phyloP scores from a whole-genome alignment of 2,888 invertebrate genomes.

The Acrocyrtus sp. region DNA sequence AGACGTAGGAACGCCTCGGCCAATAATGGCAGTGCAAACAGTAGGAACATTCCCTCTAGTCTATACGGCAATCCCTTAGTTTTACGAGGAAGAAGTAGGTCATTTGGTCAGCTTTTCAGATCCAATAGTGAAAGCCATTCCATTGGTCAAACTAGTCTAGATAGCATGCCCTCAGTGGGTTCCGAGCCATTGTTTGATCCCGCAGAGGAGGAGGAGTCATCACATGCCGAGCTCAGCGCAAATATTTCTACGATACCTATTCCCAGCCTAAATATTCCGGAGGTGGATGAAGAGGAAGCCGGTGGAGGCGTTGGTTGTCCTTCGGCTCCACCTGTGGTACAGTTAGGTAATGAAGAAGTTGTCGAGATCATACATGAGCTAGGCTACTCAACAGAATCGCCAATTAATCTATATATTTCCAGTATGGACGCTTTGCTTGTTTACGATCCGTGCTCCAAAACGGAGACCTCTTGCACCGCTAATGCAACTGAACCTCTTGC shows the following conservation, averaged over 20 bases:
- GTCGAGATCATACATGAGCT: constrained; percentile 54
- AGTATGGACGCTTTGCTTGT: constrained; percentile 63
- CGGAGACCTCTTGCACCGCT: constrained; percentile 10
- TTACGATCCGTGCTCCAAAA: constrained; percentile 48
- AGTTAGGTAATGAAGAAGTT: constrained; percentile 28
- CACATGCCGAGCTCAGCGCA: constrained; percentile 13
- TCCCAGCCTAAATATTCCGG: constrained; percentile 24
- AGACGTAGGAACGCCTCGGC: constrained; percentile 34
- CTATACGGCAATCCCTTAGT: background rate
- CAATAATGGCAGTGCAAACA: background rate
- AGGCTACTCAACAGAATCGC: constrained; percentile 59
- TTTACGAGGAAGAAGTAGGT: constrained; percentile 10
- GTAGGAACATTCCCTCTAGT: background rate
- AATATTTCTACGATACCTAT: background rate
- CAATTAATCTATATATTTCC: constrained; percentile 60
- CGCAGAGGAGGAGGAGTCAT: constrained; percentile 34
- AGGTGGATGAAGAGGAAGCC: constrained; percentile 22
- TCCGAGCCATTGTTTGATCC: constrained; percentile 57
- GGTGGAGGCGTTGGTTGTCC: background rate
- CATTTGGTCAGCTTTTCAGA: constrained; percentile 39
- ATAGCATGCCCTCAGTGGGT: constrained; percentile 59
- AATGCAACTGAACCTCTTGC: constrained; percentile 1
- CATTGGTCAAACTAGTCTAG: constrained; percentile 57
- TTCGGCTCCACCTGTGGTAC: constrained; percentile 8
- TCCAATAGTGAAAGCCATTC: constrained; percentile 63